These are phyloP conservation scores for Heliconius eleuchia DNA, from an alignment of 1,140 invertebrate species.

Conservation along the genomic window DNA sequence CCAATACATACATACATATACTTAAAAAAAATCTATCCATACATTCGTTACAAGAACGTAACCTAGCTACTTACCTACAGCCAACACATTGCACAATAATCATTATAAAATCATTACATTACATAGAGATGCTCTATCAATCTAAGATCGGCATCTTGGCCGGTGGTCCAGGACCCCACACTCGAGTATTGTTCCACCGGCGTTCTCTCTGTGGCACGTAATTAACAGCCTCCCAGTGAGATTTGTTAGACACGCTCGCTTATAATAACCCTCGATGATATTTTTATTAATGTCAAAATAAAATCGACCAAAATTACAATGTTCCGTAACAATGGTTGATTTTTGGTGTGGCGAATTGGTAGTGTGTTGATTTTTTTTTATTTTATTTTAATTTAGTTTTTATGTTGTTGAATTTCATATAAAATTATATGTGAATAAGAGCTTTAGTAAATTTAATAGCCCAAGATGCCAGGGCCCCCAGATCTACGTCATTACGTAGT, in stretches of 20 bases:
- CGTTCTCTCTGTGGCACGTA: slow-evolving; percentile 75
- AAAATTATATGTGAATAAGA: background rate
- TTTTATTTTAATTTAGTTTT: no score
- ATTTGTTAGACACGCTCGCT: slow-evolving; percentile 77
- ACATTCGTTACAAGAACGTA: background rate
- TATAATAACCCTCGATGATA: slow-evolving; percentile 78
- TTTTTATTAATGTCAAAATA: slow-evolving; percentile 81
- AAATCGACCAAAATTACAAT: slow-evolving; percentile 60
- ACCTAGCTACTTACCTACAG: background rate
- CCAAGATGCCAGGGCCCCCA: no score
- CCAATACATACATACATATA: background rate
- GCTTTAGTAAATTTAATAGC: no score
- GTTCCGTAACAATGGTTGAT: slow-evolving; percentile 26
- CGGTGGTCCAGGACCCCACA: slow-evolving; percentile 72
- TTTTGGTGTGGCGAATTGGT: slow-evolving; percentile 8
- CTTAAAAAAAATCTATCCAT: background rate
- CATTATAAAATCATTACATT: slow-evolving; percentile 15
- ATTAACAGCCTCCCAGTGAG: slow-evolving; percentile 78
- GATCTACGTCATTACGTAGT: no score
- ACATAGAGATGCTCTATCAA: slow-evolving; percentile 13
- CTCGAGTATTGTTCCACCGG: slow-evolving; percentile 70
- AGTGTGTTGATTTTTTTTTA: background rate
- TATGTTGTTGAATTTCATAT: no score
- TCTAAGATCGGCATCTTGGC: slow-evolving; percentile 12
- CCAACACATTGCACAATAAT: background rate